Percentiles rank a stretch among this genome's conserved stretches.
These are phyloP conservation scores for Ctenopoma kingsleyae DNA, from an alignment of 2,797 vertebrate species.

Conservation along the genomic window DNA sequence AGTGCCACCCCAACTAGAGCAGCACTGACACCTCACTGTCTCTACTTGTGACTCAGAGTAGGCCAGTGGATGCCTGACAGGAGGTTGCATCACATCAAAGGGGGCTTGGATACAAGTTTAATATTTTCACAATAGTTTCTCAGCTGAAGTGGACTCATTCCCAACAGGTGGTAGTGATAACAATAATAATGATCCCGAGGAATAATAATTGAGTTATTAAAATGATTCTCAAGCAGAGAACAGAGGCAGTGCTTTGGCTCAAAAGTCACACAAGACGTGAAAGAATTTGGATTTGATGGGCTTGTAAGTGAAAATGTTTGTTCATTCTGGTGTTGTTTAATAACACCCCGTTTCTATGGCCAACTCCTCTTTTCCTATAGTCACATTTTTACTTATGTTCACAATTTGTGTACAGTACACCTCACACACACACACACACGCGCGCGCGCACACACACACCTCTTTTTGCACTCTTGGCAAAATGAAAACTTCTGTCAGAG, in stretches of 20 bases:
- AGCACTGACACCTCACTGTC: constrained; percentile 21
- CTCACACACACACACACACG: constrained; percentile 22
- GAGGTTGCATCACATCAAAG: constrained; percentile 7
- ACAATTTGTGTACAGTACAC: constrained; percentile 54
- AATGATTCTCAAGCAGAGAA: constrained; percentile 48
- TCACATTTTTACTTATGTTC: constrained; percentile 70
- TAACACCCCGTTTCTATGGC: constrained; percentile 48
- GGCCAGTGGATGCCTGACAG: constrained; percentile 19
- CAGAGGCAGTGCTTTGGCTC: constrained; percentile 50
- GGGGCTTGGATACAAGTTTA: constrained; percentile 15
- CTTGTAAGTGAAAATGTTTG: constrained; percentile 49
- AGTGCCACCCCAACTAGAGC: constrained; percentile 50
- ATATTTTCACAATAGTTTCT: constrained; percentile 32
- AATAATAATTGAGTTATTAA: constrained; percentile 56
- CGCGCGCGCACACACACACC: constrained; percentile 37
- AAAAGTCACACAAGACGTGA: constrained; percentile 26
- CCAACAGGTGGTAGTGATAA: constrained; percentile 62
- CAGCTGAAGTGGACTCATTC: constrained; percentile 33
- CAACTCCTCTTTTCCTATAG: constrained; percentile 51
- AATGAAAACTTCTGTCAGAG: constrained; percentile 87
- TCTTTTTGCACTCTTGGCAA: constrained; percentile 86
- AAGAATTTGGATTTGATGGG: constrained; percentile 61
- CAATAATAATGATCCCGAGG: constrained; percentile 39
- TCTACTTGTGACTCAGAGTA: constrained; percentile 34
- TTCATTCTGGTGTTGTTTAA: constrained; percentile 50